Evolutionary conservation across 2,797 vertebrate genomes (phyloP).

Genomic region (Graptemys geographica): DNA sequence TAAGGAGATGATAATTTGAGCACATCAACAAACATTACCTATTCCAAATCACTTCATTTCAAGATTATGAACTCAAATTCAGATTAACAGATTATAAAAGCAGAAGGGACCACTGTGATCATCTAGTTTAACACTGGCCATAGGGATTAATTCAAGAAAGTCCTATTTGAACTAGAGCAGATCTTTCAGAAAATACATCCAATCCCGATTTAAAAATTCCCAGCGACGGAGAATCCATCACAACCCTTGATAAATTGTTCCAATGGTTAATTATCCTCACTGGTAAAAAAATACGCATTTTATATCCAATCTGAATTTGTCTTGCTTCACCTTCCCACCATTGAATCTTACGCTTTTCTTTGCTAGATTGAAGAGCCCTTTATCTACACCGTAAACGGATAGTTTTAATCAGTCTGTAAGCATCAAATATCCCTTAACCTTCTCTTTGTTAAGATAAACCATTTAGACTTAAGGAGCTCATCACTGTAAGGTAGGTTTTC

Average conservation of each 20-base stretch:
- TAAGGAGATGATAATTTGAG: background rate
- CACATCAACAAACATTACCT: fast-evolving
- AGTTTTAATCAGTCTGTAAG: no score
- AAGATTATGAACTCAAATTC: background rate
- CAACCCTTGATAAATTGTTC: background rate
- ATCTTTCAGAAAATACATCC: no score
- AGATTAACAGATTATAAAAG: background rate
- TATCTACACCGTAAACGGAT: background rate
- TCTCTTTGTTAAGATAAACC: background rate
- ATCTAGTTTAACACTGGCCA: background rate
- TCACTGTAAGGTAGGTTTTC: background rate
- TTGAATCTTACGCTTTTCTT: background rate
- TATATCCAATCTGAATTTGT: background rate
- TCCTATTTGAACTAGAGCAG: no score
- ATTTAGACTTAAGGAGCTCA: background rate
- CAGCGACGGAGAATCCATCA: background rate
- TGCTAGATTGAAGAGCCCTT: background rate
- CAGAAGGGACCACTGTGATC: background rate
- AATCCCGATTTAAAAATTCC: no score
- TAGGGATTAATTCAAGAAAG: no score
- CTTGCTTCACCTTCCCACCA: background rate
- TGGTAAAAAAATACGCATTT: background rate
- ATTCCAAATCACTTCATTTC: background rate
- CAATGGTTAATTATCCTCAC: background rate
- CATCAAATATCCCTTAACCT: background rate